Conservation (phyloP, 2,113 vertebrate species). For the Microtus pennsylvanicus region DNA sequence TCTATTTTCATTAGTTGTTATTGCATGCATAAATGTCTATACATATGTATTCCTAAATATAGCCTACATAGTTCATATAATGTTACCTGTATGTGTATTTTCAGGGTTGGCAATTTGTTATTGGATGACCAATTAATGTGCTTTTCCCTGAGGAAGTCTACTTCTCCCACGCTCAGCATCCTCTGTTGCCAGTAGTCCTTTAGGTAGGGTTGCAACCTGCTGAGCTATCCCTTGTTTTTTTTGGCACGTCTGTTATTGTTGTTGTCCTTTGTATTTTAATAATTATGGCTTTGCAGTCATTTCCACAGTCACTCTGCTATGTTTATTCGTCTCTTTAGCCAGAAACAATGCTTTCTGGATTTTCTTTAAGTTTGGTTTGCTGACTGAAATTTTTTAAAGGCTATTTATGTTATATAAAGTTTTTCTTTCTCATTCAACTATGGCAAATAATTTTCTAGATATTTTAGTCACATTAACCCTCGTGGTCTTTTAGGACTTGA, state of each 20-base stretch:
- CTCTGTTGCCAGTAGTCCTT: neutral
- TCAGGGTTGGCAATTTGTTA: neutral
- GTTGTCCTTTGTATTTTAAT: neutral
- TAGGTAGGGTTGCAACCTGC: neutral
- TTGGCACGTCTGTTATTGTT: neutral
- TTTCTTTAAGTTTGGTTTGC: too few species aligned
- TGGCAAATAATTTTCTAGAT: neutral
- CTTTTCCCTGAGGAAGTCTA: neutral
- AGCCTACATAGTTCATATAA: too few species aligned
- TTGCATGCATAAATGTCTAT: too few species aligned
- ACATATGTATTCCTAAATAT: too few species aligned
- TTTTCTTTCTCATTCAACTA: neutral
- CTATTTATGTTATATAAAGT: too few species aligned
- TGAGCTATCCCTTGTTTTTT: neutral
- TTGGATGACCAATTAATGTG: neutral
- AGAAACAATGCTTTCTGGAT: too few species aligned
- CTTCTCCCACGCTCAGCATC: neutral
- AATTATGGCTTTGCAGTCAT: neutral
- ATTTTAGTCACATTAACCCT: neutral
- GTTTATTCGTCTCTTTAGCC: too few species aligned
- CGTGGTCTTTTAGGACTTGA: neutral
- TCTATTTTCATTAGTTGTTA: too few species aligned
- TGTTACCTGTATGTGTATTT: too few species aligned
- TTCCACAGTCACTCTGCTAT: neutral
- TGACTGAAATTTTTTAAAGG: too few species aligned